A percentile compares a stretch with the other conserved stretches of the same genome.
Conservation (phyloP, 2,113 vertebrate genomes). For the Elanus axillaris region DNA sequence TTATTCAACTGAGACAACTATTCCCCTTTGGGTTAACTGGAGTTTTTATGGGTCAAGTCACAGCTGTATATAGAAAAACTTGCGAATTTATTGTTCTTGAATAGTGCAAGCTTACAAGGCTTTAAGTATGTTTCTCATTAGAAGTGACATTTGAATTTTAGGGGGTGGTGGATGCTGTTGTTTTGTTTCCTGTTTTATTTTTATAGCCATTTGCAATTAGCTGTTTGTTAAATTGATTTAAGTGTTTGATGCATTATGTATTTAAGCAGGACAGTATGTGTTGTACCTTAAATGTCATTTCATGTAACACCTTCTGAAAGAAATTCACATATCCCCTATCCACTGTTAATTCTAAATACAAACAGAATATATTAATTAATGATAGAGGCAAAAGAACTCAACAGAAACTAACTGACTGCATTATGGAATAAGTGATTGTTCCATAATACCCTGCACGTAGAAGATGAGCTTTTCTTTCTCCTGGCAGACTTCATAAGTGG, state of each 20-base stretch:
- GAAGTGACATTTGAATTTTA: neutral
- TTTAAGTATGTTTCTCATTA: neutral
- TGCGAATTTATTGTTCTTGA: neutral
- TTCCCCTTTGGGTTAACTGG: neutral
- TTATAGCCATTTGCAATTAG: neutral
- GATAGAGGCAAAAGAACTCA: neutral
- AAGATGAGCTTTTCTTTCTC: neutral
- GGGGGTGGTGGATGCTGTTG: neutral
- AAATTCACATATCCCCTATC: neutral
- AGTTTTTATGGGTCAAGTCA: neutral
- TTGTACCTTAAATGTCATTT: neutral
- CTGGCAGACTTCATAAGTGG: neutral
- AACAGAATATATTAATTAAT: neutral
- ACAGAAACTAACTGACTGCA: neutral
- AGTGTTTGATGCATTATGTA: neutral
- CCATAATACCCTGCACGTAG: neutral
- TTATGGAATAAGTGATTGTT: neutral
- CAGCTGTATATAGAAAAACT: neutral
- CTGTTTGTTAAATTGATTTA: neutral
- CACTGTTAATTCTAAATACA: neutral
- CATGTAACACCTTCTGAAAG: neutral
- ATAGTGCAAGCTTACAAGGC: neutral
- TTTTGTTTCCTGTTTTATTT: neutral
- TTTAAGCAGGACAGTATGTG: neutral
- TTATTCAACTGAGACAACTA: neutral